phyloP scores from a whole-genome alignment of 2,113 vertebrate species.

The Pituophis catenifer region DNA sequence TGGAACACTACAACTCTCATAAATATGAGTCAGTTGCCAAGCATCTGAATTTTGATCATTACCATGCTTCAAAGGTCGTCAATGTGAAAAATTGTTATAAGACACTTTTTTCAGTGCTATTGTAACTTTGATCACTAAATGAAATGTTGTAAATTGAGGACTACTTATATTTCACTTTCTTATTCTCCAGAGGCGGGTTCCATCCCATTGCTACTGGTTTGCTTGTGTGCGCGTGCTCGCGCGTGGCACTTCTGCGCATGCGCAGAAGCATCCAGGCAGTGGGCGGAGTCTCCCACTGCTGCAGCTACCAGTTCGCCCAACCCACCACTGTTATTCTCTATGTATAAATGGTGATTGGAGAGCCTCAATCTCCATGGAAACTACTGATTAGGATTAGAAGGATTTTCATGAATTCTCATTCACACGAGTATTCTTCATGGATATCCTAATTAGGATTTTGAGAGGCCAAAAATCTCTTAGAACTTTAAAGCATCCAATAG shows the following conservation, averaged over 20 bases:
- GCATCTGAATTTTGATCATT: neutral
- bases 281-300: too few relatives aligned
- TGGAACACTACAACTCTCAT: neutral
- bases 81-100: neutral
- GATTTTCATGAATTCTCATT: neutral
- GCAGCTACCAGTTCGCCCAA: too few relatives aligned
- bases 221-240: too few relatives aligned
- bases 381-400: neutral
- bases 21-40: neutral
- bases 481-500: neutral
- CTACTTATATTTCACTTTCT: neutral
- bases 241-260: too few relatives aligned
- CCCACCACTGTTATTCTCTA: neutral
- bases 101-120: neutral
- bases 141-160: neutral
- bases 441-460: neutral
- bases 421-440: neutral
- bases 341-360: neutral
- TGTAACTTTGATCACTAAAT: neutral
- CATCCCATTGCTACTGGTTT: too few relatives aligned
- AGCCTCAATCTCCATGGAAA: neutral
- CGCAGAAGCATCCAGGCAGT: too few relatives aligned
- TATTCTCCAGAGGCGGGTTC: neutral
- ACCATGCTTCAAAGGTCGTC: neutral
- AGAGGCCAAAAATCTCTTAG: neutral